These are phyloP conservation scores for Drosophila pseudotalamancana DNA, from an alignment of 2,888 invertebrate genomes.

Conservation along the genomic window DNA sequence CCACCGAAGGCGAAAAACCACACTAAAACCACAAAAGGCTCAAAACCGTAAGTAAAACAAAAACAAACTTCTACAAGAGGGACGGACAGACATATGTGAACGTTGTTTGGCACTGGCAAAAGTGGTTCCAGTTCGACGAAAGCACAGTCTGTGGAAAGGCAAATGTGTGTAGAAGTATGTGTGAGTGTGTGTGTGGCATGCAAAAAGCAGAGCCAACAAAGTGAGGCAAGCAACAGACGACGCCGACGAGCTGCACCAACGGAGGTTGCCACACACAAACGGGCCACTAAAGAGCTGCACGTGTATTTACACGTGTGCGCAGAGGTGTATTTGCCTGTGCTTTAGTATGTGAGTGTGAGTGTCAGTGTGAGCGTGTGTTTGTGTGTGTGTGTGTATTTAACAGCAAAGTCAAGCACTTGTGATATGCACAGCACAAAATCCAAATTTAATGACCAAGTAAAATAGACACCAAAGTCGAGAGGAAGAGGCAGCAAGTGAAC, in stretches of 20 bases:
- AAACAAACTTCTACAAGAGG: conserved; percentile 29
- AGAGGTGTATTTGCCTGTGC: not conserved
- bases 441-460: conserved; percentile 78
- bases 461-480: conserved; percentile 65
- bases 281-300: conserved; percentile 58
- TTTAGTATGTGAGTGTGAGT: conserved; percentile 20
- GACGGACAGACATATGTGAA: conserved; percentile 36
- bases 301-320: conserved; percentile 37
- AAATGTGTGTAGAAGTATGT: conserved; percentile 1
- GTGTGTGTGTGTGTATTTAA: conserved; percentile 52
- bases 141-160: conserved; percentile 10
- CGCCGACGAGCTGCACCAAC: conserved; percentile 10
- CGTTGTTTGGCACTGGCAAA: conserved; percentile 40
- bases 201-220: conserved; percentile 61
- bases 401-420: conserved; percentile 71
- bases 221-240: conserved; percentile 6
- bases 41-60: conserved; percentile 67
- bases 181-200: conserved; percentile 31
- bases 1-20: conserved; percentile 15
- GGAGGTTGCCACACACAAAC: conserved; percentile 43
- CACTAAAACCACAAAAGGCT: conserved; percentile 62
- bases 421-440: conserved; percentile 73
- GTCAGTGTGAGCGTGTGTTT: conserved; percentile 27
- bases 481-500: conserved; percentile 20
- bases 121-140: conserved; percentile 34